phyloP scores from a whole-genome alignment of 2,113 vertebrate genomes.

The Lota lota region DNA sequence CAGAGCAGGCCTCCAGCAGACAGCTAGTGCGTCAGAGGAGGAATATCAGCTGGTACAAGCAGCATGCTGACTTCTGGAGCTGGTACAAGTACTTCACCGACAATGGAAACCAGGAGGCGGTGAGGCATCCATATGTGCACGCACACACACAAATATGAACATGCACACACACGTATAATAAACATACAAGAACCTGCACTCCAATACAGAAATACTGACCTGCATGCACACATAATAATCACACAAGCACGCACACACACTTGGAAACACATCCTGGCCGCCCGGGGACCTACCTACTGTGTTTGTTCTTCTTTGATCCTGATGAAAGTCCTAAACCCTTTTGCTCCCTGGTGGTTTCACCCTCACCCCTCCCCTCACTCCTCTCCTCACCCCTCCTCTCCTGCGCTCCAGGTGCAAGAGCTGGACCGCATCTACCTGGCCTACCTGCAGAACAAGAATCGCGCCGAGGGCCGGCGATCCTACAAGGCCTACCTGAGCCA shows the following conservation, averaged over 20 bases:
- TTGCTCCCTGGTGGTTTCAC: neutral
- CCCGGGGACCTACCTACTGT: neutral
- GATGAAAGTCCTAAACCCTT: conserved; percentile 7
- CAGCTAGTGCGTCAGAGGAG: conserved; percentile 70
- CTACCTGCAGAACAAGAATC: conserved; percentile 80
- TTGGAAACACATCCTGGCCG: neutral
- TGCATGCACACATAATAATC: no score
- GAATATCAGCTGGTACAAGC: conserved; percentile 80
- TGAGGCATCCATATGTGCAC: conserved; percentile 51
- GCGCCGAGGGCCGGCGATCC: conserved; percentile 70
- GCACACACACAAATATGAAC: neutral
- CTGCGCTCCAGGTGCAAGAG: conserved; percentile 65
- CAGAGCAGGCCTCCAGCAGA: conserved; percentile 33
- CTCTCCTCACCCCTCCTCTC: neutral
- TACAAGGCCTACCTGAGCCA: conserved; percentile 74
- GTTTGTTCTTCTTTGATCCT: conserved; percentile 2
- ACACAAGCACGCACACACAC: neutral
- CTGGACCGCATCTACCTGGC: conserved; percentile 76
- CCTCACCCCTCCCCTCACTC: neutral
- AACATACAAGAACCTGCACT: neutral
- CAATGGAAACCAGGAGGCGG: conserved; percentile 73
- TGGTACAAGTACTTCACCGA: conserved; percentile 80
- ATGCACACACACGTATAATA: conserved; percentile 3
- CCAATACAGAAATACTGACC: no score
- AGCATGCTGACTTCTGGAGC: conserved; percentile 78